Evolutionary conservation across 2,797 vertebrate species (phyloP).

Genomic region (Hybognathus amarus): DNA sequence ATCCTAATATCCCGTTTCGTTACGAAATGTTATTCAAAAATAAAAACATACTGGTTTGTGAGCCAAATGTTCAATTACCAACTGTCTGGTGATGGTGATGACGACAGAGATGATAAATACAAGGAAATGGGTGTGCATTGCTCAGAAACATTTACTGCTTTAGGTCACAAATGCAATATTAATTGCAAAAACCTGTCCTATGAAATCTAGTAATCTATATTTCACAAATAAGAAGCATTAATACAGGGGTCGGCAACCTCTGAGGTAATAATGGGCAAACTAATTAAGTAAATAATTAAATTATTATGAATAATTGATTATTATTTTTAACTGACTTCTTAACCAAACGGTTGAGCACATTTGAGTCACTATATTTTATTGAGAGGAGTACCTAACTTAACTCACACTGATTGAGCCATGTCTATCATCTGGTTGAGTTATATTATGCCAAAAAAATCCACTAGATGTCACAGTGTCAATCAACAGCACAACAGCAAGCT

Average conservation of each 20-base stretch:
- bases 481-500: too few species aligned
- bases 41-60: not conserved
- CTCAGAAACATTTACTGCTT: conserved; percentile 22
- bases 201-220: not conserved
- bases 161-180: conserved; percentile 29
- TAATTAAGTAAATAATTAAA: not conserved
- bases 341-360: too few species aligned
- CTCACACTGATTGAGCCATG: too few species aligned
- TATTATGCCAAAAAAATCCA: too few species aligned
- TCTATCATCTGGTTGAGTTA: too few species aligned
- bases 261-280: not conserved
- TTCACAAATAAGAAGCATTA: conserved; percentile 3
- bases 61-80: conserved; percentile 3
- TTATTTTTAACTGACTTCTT: too few species aligned
- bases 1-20: conserved; percentile 15
- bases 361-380: too few species aligned
- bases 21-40: conserved; percentile 7
- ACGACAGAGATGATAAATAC: conserved; percentile 3
- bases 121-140: not conserved
- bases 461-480: too few species aligned
- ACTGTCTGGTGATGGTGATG: not conserved
- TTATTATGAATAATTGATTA: too few species aligned
- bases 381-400: too few species aligned
- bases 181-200: conserved; percentile 15
- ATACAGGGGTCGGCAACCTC: not conserved